A percentile compares a stretch with the other conserved stretches of the same genome.
These are phyloP conservation scores for Troilus luridus DNA, from an alignment of 2,888 invertebrate species.

Conservation along the genomic window DNA sequence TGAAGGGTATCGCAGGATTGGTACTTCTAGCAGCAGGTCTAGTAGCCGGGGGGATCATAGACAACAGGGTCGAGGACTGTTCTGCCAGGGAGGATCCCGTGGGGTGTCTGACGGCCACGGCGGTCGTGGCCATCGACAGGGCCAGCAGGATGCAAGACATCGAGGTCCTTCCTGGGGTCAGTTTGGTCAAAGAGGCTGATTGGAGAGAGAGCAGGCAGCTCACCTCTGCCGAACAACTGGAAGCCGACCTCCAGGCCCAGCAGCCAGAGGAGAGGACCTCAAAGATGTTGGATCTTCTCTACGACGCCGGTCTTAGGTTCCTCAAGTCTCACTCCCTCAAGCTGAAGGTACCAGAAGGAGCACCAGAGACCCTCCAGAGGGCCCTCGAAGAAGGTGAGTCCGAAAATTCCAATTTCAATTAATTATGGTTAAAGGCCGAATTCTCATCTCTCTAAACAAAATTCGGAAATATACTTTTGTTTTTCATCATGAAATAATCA, in stretches of 20 bases:
- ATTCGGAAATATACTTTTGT: not conserved
- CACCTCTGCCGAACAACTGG: conserved; percentile 71
- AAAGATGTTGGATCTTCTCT: conserved; percentile 73
- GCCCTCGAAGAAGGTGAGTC: conserved; percentile 82
- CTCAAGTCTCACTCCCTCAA: conserved; percentile 77
- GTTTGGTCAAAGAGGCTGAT: conserved; percentile 70
- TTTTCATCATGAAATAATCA: too few species aligned
- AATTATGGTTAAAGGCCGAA: not conserved
- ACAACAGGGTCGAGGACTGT: conserved; percentile 65
- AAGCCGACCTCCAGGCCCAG: conserved; percentile 72
- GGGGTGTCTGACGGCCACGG: conserved; percentile 74
- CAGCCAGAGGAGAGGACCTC: conserved; percentile 70
- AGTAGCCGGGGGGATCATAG: conserved; percentile 59
- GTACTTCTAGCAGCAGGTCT: conserved; percentile 46
- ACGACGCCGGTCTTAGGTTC: conserved; percentile 74
- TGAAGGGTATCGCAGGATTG: conserved; percentile 32
- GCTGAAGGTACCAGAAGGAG: conserved; percentile 79
- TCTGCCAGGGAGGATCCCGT: conserved; percentile 59
- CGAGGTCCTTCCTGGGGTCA: conserved; percentile 74
- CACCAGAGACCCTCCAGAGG: conserved; percentile 77
- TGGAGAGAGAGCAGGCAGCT: conserved; percentile 66
- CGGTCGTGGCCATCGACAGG: conserved; percentile 73
- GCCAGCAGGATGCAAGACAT: conserved; percentile 74
- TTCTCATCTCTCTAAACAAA: not conserved
- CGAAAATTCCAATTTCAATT: not conserved